phyloP scores from a whole-genome alignment of 2,113 vertebrate species.

The Grus americana region DNA sequence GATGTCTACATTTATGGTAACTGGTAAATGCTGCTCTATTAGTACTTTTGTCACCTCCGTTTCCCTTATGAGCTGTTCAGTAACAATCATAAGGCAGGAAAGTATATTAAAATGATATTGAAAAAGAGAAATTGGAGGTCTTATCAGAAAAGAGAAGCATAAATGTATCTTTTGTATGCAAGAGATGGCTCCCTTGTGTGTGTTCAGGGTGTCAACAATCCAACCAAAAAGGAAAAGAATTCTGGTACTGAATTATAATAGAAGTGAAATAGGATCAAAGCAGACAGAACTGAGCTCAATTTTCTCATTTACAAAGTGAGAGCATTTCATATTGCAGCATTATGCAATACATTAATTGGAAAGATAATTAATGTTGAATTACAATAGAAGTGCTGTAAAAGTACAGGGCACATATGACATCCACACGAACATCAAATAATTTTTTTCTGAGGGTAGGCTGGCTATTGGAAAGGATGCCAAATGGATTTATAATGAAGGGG shows the following conservation, averaged over 20 bases:
- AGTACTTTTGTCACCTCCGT: not conserved
- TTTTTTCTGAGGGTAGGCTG: not conserved
- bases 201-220: not conserved
- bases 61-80: not conserved
- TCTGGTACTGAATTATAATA: not conserved
- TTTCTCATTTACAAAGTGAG: slow-evolving; percentile 31
- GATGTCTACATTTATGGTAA: not conserved
- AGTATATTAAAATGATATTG: not conserved
- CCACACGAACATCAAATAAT: not conserved
- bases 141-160: not conserved
- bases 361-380: slow-evolving; percentile 51
- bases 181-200: not conserved
- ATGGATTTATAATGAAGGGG: slow-evolving; percentile 57
- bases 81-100: not conserved
- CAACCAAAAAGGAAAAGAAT: not conserved
- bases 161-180: not conserved
- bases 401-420: not conserved
- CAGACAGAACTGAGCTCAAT: not conserved
- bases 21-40: not conserved
- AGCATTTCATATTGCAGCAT: slow-evolving; percentile 13
- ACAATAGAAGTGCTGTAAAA: slow-evolving; percentile 19
- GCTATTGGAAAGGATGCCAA: slow-evolving; percentile 10
- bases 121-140: not conserved
- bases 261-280: slow-evolving; percentile 33
- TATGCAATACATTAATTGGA: slow-evolving; percentile 37